phyloP scores from a whole-genome alignment of 2,113 vertebrate genomes.

The Ceyx margarethae region DNA sequence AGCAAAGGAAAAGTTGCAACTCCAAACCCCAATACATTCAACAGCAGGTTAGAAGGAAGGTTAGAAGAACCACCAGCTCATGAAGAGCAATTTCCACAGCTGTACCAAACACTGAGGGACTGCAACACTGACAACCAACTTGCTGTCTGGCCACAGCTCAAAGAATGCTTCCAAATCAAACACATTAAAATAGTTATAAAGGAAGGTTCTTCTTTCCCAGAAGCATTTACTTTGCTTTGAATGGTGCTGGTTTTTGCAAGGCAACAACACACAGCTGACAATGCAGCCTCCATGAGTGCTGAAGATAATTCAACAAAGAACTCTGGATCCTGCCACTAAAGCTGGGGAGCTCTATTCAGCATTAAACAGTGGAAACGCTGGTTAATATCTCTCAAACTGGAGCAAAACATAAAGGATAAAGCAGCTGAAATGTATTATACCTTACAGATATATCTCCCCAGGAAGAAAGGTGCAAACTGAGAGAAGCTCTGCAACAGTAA shows the following conservation, averaged over 20 bases:
- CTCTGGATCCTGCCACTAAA: neutral
- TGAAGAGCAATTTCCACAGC: neutral
- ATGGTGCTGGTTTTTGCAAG: slow-evolving; percentile 11
- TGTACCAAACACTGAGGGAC: neutral
- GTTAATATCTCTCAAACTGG: neutral
- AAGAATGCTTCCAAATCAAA: slow-evolving; percentile 4
- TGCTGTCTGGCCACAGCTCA: neutral
- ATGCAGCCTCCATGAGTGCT: slow-evolving; percentile 10
- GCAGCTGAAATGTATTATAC: neutral
- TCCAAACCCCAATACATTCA: neutral
- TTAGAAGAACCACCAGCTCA: neutral
- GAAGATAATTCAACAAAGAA: slow-evolving; percentile 39
- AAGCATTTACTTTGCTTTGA: neutral
- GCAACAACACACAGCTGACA: slow-evolving; percentile 4
- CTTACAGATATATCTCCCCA: neutral
- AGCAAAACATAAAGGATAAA: neutral
- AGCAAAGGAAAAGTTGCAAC: neutral
- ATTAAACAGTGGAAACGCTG: neutral
- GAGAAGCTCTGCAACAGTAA: neutral
- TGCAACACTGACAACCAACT: neutral
- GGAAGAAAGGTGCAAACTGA: neutral
- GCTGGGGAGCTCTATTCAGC: neutral
- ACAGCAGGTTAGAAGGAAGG: neutral
- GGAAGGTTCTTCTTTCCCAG: neutral
- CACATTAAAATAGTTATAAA: slow-evolving; percentile 1